A percentile compares a stretch with the other conserved stretches of the same genome.
phyloP scores from a whole-genome alignment of 2,888 invertebrate species.

The Strigamia transsilvanica region DNA sequence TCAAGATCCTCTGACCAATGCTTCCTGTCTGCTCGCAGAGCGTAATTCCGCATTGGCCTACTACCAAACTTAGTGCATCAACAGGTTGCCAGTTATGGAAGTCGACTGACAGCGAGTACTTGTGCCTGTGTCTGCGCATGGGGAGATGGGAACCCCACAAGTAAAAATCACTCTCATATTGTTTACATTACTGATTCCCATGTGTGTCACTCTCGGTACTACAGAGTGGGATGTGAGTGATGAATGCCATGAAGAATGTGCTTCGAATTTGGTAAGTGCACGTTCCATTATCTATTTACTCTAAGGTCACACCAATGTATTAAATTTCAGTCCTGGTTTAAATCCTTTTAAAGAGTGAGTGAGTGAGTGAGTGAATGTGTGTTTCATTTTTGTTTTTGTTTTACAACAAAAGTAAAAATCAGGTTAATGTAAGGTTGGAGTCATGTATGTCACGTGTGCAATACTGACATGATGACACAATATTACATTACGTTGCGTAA shows the following conservation, averaged over 20 bases:
- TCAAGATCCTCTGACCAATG: conserved; percentile 49
- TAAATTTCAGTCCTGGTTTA: neutral
- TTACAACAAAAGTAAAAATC: neutral
- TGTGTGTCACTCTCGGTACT: conserved; percentile 22
- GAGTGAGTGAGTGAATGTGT: neutral
- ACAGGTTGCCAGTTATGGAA: conserved; percentile 48
- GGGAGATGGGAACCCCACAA: conserved; percentile 43
- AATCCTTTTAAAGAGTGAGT: neutral
- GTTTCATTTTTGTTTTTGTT: neutral
- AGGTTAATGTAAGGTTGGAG: neutral
- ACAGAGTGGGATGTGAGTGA: conserved; percentile 48
- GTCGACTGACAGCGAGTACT: neutral
- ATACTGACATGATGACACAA: conserved; percentile 20
- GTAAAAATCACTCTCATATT: conserved; percentile 27
- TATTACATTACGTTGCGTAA: neutral
- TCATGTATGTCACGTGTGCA: conserved; percentile 25
- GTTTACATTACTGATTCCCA: conserved; percentile 45
- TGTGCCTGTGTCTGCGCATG: conserved; percentile 28
- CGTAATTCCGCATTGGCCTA: conserved; percentile 42
- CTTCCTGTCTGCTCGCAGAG: conserved; percentile 44
- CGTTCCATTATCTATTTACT: conserved; percentile 5
- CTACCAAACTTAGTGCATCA: conserved; percentile 37
- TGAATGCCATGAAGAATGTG: conserved; percentile 49
- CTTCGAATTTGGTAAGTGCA: conserved; percentile 42
- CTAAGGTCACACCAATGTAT: conserved; percentile 33